Evolutionary conservation across 2,888 invertebrate genomes (phyloP).

Genomic region (Dryobota labecula): DNA sequence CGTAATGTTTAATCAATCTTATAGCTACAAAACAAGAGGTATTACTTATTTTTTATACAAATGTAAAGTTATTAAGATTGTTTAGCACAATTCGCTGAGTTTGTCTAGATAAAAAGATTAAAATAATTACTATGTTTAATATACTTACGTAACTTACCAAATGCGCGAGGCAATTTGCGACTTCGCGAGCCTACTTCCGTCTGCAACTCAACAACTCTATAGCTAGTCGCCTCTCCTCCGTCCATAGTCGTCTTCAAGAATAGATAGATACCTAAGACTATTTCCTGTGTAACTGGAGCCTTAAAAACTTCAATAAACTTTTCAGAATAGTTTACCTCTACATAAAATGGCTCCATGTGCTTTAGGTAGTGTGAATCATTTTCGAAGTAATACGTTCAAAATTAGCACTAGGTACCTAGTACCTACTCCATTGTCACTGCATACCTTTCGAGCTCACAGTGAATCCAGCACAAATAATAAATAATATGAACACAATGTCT

Average conservation of each 20-base stretch:
- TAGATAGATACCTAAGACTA: background rate
- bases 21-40: too few relatives aligned
- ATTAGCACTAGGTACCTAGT: background rate
- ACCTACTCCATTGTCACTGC: constrained; percentile 22
- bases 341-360: background rate
- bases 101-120: too few relatives aligned
- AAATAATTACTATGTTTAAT: too few relatives aligned
- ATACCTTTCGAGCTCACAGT: constrained; percentile 5
- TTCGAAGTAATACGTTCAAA: constrained; percentile 6
- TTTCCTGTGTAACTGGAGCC: background rate
- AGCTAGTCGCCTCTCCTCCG: background rate
- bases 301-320: background rate
- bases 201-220: too few relatives aligned
- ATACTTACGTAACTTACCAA: too few relatives aligned
- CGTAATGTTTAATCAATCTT: too few relatives aligned
- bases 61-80: too few relatives aligned
- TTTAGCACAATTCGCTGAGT: too few relatives aligned
- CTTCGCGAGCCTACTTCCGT: too few relatives aligned
- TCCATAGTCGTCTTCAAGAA: background rate
- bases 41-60: too few relatives aligned
- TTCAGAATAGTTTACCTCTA: background rate
- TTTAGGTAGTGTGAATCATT: background rate
- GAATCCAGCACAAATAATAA: constrained; percentile 3
- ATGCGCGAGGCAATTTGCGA: too few relatives aligned
- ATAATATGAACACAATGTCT: constrained; percentile 14